Base-by-base conservation (phyloP, 2,888 invertebrate species). In the Lutraria lutraria region DNA sequence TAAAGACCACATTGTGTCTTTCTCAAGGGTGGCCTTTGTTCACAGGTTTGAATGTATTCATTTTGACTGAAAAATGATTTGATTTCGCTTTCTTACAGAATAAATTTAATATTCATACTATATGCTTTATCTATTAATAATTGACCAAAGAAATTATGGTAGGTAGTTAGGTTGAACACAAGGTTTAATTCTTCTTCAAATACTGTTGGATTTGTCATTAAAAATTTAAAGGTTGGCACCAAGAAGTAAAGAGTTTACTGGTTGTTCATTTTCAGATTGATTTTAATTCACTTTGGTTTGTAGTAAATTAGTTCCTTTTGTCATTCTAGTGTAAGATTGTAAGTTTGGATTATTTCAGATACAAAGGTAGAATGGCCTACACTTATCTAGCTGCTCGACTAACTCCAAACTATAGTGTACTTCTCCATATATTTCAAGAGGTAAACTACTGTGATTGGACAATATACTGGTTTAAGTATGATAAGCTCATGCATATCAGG, bases 331-430 rank as follows among this genome's bases (percentile, higher is more conserved):
- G 21, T 19, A 56, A 56, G 16, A 19, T 56, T 12, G 56, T 19
- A 19, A 16, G 16, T 56, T 21, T 19, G 56, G 12, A 56, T 81
- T 81, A 21, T 93, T 93, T 34, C 91, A 96, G 96, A 0, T 99
- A 98, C 94, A 97, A 98, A 92, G 96, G 97, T 79, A 97, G 97
- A 15, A 98, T 97, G 25, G 97, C 97, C 31, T 96, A 98, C 21
- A 97, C 98, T 21, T 99, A 99, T 97, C 97, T 98, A 85, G 96
- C 98, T 91, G 97, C 97, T 0, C 97, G 98, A 96, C 97, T 98
- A 63, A 97, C 98, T 0, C 97, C 97, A 0, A 98, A 99, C 93
- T 99, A 98, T 97, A 98, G 98, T 0, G 97, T 98, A 4, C 95
- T 98, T 63, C 95, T 97, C 63, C 97, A 97, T 94, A 97, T 99